Percentiles rank a stretch among this genome's conserved stretches.
Conservation (phyloP, 2,113 vertebrate species). For the Turnix velox region DNA sequence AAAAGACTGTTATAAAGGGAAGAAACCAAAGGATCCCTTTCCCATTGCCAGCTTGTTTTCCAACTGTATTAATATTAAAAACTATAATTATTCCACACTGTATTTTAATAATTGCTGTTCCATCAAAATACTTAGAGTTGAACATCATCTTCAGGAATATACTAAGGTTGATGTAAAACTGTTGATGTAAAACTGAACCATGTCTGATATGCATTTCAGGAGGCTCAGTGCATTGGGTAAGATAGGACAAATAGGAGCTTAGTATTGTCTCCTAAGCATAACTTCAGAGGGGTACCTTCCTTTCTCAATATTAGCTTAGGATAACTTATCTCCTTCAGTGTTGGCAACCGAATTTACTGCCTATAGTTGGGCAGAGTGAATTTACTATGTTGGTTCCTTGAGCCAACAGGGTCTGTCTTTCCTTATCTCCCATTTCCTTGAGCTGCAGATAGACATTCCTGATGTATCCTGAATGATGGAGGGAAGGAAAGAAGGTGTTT, state of each 20-base stretch:
- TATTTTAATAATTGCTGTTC: neutral
- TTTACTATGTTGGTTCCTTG: neutral
- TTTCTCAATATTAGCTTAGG: neutral
- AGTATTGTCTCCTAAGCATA: neutral
- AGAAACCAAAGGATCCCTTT: neutral
- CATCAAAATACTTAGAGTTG: neutral
- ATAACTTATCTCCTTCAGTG: neutral
- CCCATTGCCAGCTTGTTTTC: constrained; percentile 4
- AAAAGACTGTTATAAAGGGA: neutral
- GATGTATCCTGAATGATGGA: neutral
- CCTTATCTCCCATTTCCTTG: neutral
- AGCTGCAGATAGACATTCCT: neutral
- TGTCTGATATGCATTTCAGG: neutral
- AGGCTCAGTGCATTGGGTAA: neutral
- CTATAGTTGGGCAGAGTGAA: neutral
- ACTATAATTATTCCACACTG: neutral
- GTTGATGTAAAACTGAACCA: neutral
- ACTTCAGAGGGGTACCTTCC: neutral
- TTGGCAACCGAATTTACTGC: neutral
- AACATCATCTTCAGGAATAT: neutral
- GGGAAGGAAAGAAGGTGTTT: neutral
- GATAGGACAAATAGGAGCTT: neutral
- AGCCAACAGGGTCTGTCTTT: neutral
- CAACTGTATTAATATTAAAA: neutral
- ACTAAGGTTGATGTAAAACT: neutral